Base-by-base conservation (phyloP, 2,888 invertebrate genomes). In the Escarpia spicata region DNA sequence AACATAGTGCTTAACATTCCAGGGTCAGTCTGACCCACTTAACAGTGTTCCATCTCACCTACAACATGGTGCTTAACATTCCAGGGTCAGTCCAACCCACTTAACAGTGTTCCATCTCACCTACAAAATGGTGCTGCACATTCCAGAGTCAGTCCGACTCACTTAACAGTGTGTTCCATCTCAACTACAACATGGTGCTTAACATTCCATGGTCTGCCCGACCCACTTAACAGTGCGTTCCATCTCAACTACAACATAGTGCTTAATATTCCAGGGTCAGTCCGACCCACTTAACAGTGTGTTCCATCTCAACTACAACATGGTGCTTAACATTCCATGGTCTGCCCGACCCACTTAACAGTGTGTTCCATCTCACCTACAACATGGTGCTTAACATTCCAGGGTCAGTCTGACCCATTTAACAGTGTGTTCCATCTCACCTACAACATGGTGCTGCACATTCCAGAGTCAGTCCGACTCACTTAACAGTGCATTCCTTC, bases 181-280 rank as follows among this genome's bases (percentile, higher is more conserved):
- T 99, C 93, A 99, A 99, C 0, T 99, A 99, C 96, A 99, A 99
- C 96, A 99, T 99, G 99, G 99, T 99, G 4, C 97, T 99, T 93
- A 98, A 99, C 97, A 52, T 52, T 98, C 6, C 98, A 99, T 97
- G 99, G 99, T 43, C 98, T 98, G 95, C 98, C 99, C 0, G 99
- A 99, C 97, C 98, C 99, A 0, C 98, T 99, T 93, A 99, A 99
- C 97, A 99, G 99, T 0, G 99, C 99, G 0, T 99, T 99, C 97
- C 99, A 99, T 97, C 97, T 99, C 93, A 99, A 99, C 0, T 99
- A 99, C 96, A 99, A 99, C 96, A 99, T 99, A 99, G 99, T 99
- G 3, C 97, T 99, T 93, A 98, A 99, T 97, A 19, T 45, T 98
- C 6, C 98, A 99, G 97, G 99, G 99, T 43, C 98, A 98, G 95